Conservation (phyloP, 2,888 invertebrate genomes). For the Zaprionus lineosus region DNA sequence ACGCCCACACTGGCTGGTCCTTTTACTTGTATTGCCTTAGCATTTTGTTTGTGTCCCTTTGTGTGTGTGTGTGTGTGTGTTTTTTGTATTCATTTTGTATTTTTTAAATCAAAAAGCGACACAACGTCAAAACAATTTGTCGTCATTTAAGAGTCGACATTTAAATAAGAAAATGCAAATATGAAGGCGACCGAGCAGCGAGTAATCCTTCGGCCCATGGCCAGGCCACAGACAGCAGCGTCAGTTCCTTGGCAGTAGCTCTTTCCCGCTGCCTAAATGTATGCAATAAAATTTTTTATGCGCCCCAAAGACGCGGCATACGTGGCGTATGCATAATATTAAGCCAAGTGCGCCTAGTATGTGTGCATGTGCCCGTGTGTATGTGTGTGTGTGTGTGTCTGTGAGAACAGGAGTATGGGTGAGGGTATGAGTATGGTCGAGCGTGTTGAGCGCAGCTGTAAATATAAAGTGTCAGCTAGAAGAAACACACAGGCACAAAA, state of each 20-base stretch:
- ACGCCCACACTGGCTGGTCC: slow-evolving; percentile 18
- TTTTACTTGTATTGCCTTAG: slow-evolving; percentile 59
- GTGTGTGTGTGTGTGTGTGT: too few species aligned
- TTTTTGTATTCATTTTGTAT: too few species aligned
- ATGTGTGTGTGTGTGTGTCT: slow-evolving; percentile 4
- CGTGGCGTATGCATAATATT: slow-evolving; percentile 74
- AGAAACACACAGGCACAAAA: slow-evolving; percentile 27
- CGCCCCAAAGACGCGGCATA: slow-evolving; percentile 65
- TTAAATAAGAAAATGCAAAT: slow-evolving; percentile 78
- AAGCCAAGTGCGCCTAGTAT: slow-evolving; percentile 45
- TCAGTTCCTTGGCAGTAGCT: slow-evolving; percentile 42
- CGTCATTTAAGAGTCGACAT: slow-evolving; percentile 78
- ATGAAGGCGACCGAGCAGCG: slow-evolving; percentile 49
- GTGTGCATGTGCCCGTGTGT: slow-evolving; percentile 23
- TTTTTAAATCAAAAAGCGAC: slow-evolving; percentile 75
- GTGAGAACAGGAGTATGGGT: neutral
- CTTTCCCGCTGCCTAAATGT: slow-evolving; percentile 65
- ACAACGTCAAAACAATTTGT: slow-evolving; percentile 78
- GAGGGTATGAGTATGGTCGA: slow-evolving; percentile 46
- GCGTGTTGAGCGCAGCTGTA: slow-evolving; percentile 72
- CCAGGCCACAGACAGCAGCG: slow-evolving; percentile 12
- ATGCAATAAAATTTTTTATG: slow-evolving; percentile 76
- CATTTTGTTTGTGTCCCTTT: slow-evolving; percentile 1
- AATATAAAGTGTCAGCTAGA: slow-evolving; percentile 69
- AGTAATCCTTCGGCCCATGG: neutral